Percentiles rank a stretch among this genome's conserved stretches.
These are phyloP conservation scores for Myripristis jacobus DNA, from an alignment of 2,797 vertebrate genomes.

Conservation along the genomic window DNA sequence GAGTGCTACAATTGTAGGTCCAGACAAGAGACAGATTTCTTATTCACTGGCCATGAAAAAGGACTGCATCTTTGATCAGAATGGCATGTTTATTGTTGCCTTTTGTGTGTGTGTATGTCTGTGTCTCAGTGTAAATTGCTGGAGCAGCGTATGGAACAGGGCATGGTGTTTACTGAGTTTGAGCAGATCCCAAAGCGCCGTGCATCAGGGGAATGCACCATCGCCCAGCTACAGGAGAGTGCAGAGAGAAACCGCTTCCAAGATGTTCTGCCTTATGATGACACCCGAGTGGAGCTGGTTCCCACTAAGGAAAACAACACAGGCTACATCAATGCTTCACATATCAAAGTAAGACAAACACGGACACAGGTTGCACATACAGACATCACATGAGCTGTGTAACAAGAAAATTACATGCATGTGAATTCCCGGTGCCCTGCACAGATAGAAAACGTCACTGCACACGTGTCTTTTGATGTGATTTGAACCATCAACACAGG, in stretches of 20 bases:
- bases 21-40: not conserved
- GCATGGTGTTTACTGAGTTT: constrained; percentile 93
- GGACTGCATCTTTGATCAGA: no score
- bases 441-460: no score
- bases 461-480: no score
- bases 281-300: constrained; percentile 93
- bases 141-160: constrained; percentile 92
- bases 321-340: constrained; percentile 97
- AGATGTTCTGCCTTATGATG: constrained; percentile 95
- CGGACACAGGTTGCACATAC: not conserved
- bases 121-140: constrained; percentile 87
- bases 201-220: constrained; percentile 82
- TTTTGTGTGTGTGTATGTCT: constrained; percentile 5
- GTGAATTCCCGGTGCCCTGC: not conserved
- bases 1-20: no score
- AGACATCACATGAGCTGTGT: not conserved
- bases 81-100: no score
- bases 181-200: constrained; percentile 90
- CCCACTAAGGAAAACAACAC: constrained; percentile 99
- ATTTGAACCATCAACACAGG: no score
- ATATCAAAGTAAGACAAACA: constrained; percentile 87
- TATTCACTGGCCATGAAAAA: not conserved
- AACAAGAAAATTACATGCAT: not conserved
- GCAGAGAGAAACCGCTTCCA: constrained; percentile 95
- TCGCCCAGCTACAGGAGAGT: constrained; percentile 90